phyloP scores from a whole-genome alignment of 2,113 vertebrate species.

The Chascanopsetta lugubris region DNA sequence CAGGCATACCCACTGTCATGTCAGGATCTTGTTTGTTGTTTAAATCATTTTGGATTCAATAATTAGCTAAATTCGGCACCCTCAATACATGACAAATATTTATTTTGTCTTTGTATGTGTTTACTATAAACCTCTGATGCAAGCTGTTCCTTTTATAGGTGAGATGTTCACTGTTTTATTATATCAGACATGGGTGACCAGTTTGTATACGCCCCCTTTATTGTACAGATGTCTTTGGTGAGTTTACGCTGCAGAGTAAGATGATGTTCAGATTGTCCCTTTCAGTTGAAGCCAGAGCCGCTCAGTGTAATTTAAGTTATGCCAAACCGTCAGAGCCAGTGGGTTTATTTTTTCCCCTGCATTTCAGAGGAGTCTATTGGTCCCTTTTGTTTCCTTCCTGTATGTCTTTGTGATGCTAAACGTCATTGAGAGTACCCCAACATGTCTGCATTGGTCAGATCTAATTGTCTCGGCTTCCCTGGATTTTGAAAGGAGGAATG shows the following conservation, averaged over 20 bases:
- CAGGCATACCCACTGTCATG: constrained; percentile 3
- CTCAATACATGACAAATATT: neutral
- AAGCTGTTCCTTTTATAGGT: neutral
- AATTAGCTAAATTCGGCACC: neutral
- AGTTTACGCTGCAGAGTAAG: constrained; percentile 42
- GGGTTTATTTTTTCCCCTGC: constrained; percentile 20
- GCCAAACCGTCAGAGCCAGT: constrained; percentile 36
- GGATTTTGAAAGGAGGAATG: constrained; percentile 50
- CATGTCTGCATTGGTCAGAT: constrained; percentile 55
- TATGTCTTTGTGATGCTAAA: constrained; percentile 68
- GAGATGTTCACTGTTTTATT: neutral
- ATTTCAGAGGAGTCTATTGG: constrained; percentile 47
- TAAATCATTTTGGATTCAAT: neutral
- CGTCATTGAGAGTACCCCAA: constrained; percentile 54
- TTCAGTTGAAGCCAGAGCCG: too few relatives aligned
- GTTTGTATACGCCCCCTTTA: constrained; percentile 19
- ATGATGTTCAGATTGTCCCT: constrained; percentile 18
- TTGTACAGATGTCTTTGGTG: neutral
- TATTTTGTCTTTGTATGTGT: neutral
- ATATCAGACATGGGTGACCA: constrained; percentile 17
- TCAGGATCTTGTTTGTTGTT: neutral
- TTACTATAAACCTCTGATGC: neutral
- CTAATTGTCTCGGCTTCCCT: constrained; percentile 63
- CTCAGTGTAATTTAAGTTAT: too few relatives aligned
- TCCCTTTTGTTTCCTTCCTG: constrained; percentile 56